These are phyloP conservation scores for Aplidium turbinatum DNA, from an alignment of 23 tunicate species.

Conservation along the genomic window DNA sequence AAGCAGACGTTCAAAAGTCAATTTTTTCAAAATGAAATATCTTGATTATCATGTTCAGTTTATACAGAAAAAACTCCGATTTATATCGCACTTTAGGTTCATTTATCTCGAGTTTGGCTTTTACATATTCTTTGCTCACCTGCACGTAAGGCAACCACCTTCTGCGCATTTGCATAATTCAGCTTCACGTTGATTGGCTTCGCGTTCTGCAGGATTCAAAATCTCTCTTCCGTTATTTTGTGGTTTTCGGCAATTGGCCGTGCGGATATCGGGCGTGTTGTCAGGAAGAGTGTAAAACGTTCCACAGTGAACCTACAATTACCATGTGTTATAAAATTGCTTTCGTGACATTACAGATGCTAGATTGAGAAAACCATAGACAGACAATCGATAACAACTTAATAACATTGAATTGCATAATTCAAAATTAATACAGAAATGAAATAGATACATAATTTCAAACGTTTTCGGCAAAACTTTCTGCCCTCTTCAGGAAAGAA, in stretches of 20 bases:
- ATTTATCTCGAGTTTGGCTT: not conserved
- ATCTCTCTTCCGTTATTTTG: too few relatives aligned
- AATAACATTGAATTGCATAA: too few relatives aligned
- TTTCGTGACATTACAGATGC: too few relatives aligned
- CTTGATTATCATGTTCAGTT: not conserved
- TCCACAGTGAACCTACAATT: conserved; percentile 9
- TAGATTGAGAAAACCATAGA: too few relatives aligned
- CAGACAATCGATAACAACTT: too few relatives aligned
- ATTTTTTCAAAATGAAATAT: not conserved
- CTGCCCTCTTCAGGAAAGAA: too few relatives aligned
- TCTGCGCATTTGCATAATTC: conserved; percentile 44
- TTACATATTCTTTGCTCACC: conserved; percentile 39
- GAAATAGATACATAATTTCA: too few relatives aligned
- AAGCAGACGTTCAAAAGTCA: not conserved
- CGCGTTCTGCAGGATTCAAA: too few relatives aligned
- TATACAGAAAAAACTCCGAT: too few relatives aligned
- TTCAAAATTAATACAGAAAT: too few relatives aligned
- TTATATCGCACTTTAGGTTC: not conserved
- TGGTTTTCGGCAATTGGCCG: conserved; percentile 19
- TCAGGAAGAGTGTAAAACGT: conserved; percentile 18
- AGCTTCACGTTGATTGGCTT: not conserved
- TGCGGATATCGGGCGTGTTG: not conserved
- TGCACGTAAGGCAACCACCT: conserved; percentile 66
- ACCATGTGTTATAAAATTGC: too few relatives aligned
- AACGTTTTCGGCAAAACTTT: too few relatives aligned